Evolutionary conservation across 1,140 invertebrate species (phyloP).

Genomic region (Armadillidium nasatum): DNA sequence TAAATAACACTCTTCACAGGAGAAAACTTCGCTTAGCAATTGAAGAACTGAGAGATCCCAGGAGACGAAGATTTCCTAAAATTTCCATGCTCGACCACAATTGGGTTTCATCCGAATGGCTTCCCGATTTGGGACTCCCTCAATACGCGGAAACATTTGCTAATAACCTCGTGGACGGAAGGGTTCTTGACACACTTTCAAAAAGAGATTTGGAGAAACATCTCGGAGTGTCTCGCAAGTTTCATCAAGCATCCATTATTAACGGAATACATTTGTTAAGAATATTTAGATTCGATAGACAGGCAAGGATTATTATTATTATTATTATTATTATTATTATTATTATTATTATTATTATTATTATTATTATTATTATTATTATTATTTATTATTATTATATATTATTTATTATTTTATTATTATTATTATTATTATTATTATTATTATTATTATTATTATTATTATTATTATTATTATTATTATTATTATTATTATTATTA

Average conservation of each 20-base stretch:
- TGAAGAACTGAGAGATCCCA: conserved; percentile 80
- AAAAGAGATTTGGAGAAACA: conserved; percentile 92
- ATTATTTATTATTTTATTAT: too few relatives aligned
- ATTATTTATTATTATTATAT: too few relatives aligned
- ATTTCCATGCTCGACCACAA: conserved; percentile 80
- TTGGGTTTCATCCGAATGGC: conserved; percentile 87
- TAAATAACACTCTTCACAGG: conserved; percentile 82
- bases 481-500: too few relatives aligned
- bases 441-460: too few relatives aligned
- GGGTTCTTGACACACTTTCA: conserved; percentile 83
- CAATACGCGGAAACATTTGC: conserved; percentile 84
- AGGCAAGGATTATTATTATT: conserved; percentile 57
- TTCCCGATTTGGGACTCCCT: conserved; percentile 80
- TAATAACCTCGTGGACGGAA: conserved; percentile 82
- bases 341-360: too few relatives aligned
- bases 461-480: too few relatives aligned
- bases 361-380: too few relatives aligned
- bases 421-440: too few relatives aligned
- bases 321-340: not conserved
- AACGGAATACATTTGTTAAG: conserved; percentile 85
- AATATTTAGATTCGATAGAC: conserved; percentile 86
- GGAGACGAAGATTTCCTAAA: conserved; percentile 75
- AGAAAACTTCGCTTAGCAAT: conserved; percentile 90
- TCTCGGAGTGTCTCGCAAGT: conserved; percentile 55
- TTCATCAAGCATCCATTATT: conserved; percentile 69